phyloP scores from a whole-genome alignment of 1,140 invertebrate genomes.

The Drosophila aff. region DNA sequence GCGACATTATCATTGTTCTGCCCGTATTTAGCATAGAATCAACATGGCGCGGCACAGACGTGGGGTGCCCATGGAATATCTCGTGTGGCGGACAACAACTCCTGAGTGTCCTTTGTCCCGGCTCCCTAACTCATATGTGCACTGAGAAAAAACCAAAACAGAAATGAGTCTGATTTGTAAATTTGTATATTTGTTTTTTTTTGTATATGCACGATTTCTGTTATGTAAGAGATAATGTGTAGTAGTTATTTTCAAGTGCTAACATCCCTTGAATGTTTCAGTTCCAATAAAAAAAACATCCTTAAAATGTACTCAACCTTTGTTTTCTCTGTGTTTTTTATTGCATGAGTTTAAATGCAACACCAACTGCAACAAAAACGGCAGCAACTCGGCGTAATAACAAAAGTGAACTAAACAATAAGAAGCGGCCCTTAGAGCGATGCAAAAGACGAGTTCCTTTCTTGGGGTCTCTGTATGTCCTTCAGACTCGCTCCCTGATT shows the following conservation, averaged over 20 bases:
- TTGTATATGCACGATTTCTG: too few species aligned
- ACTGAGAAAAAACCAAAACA: background rate
- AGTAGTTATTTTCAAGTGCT: too few species aligned
- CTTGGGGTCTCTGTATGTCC: slow-evolving; percentile 31
- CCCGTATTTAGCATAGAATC: slow-evolving; percentile 72
- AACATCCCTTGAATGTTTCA: background rate
- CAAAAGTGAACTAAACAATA: slow-evolving; percentile 78
- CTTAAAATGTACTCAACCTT: background rate
- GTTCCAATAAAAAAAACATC: too few species aligned
- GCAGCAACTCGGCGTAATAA: slow-evolving; percentile 59
- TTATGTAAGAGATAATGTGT: too few species aligned
- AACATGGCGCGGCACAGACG: slow-evolving; percentile 31
- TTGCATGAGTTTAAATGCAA: slow-evolving; percentile 74
- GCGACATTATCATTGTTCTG: slow-evolving; percentile 83
- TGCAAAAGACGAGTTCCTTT: slow-evolving; percentile 64
- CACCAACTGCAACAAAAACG: slow-evolving; percentile 35
- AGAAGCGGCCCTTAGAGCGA: slow-evolving; percentile 53
- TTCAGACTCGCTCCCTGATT: slow-evolving; percentile 13
- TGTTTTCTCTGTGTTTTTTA: slow-evolving; percentile 12
- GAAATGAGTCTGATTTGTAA: too few species aligned
- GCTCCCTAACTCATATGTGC: slow-evolving; percentile 14
- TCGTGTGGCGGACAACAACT: slow-evolving; percentile 33
- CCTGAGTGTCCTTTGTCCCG: slow-evolving; percentile 55
- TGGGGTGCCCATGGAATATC: slow-evolving; percentile 12
- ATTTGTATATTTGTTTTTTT: too few species aligned